Evolutionary conservation across 1,140 invertebrate species (phyloP), one percentile per base, ranked within the genome.

Genomic region (Stegodyphus dumicola): DNA sequence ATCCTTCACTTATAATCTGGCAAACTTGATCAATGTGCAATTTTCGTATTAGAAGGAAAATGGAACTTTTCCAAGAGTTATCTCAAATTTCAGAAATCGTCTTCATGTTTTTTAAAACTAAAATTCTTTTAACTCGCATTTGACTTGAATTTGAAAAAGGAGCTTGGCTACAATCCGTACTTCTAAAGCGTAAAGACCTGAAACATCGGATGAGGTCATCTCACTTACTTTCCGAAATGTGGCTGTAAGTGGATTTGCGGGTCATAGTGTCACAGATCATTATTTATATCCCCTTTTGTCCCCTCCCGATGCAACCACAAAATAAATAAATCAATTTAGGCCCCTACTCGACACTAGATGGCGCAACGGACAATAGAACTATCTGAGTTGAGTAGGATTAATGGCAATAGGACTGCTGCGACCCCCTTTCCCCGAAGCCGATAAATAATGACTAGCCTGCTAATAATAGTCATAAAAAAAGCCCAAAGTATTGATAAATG

Each of bases 241-340:
- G 10, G 17, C 10, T 67, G 10, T 67, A 67, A 67, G 65, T 67
- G 65, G 65, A 67, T 67, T 67, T 18, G 17, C 65, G 11, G 65
- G 65, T 67, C 65, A 67, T n/a, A 17, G 7, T 67, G 65, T 67
- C 65, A 67, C 17, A 15, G 7, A 18, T n/a, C 65, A 67, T 67
- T 67, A 67, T 67, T 67, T 67, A 67, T 67, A n/a, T n/a, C 17
- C 65, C 65, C 65, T 2, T n/a, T 67, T 33, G 33, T 33, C 33
- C 7, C 15, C 56, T 60, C 56, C 56, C 15, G 9, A 60, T 15
- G 65, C 17, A 18, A 67, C 65, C 65, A 18, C 17, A 67, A 67
- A 18, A 18, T 60, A 67, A 67, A 67, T 67, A 67, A 67, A 67
- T 67, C 65, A 67, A 17, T 67, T 67, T 67, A n/a, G 65, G 17